These are phyloP conservation scores for Neomonachus schauinslandi DNA, from an alignment of 2,113 vertebrate species.

Conservation along the genomic window DNA sequence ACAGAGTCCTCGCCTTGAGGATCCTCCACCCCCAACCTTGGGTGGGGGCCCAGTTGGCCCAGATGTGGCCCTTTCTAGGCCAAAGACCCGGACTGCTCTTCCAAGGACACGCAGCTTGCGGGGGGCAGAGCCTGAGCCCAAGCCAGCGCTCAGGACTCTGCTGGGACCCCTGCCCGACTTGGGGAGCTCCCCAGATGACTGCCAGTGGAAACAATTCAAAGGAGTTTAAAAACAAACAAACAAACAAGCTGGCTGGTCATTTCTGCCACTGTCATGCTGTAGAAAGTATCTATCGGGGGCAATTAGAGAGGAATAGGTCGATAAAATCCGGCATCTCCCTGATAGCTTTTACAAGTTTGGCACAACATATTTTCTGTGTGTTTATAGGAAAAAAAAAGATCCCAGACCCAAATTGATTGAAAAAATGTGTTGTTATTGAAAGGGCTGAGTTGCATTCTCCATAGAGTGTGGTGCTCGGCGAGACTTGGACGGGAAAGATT, in stretches of 20 bases:
- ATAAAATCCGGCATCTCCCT: background rate
- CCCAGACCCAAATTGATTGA: slow-evolving; percentile 74
- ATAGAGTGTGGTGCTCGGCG: background rate
- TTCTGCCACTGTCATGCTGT: background rate
- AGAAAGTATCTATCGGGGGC: background rate
- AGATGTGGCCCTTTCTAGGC: background rate
- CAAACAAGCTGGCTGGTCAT: background rate
- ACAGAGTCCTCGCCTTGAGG: background rate
- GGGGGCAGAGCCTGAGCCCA: background rate
- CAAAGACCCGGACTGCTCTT: background rate
- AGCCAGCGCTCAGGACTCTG: accelerated
- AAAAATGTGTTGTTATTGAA: slow-evolving; percentile 79
- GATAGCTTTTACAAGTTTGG: slow-evolving; percentile 66
- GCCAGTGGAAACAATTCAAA: background rate
- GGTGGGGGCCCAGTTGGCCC: background rate
- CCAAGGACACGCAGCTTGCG: background rate
- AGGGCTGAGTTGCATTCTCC: slow-evolving; percentile 39
- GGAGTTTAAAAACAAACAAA: background rate
- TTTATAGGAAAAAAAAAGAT: slow-evolving; percentile 71
- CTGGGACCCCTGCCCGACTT: accelerated
- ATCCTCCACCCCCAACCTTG: background rate
- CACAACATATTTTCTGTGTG: slow-evolving; percentile 78
- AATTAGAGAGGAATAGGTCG: background rate
- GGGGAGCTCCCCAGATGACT: accelerated
- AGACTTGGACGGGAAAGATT: slow-evolving; percentile 64